Base-by-base conservation (phyloP, 2,797 vertebrate genomes). In the Margarornis squamiger region DNA sequence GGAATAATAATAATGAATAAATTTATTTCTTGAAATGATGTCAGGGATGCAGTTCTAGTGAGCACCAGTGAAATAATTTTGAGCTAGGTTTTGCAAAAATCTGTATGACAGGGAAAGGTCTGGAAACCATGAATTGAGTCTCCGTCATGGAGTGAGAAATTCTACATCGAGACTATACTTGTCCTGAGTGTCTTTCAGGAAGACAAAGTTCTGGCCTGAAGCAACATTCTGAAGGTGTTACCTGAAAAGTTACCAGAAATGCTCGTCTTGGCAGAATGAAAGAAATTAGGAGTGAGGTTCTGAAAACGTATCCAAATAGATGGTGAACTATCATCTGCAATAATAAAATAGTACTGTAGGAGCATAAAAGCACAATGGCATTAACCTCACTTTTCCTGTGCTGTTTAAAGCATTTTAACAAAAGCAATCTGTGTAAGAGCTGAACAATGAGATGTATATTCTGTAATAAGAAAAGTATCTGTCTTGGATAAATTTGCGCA, bases 21-120 rank as follows among this genome's bases (percentile, higher is more conserved):
- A 90, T 54, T 58, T 38, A 52, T 38, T 74, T 77, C 9, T n/a
- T 65, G 7, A 68, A 68, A 17, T 71, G 26, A 7, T 49, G 4
- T 45, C 22, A 16, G 29, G 22, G 13, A 55, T 17, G 11, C 18
- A 20, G 30, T 54, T 91, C 24, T 71, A 49, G 41, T 36, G 24
- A 75, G 57, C 20, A 61, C 12, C 3, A 68, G 29, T 46, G 30
- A 73, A 93, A 68, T 52, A 34, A 26, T 51, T 49, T 55, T 71
- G 45, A 73, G 10, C 6, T 19, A 3, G 14, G 3, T 70, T 70
- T 77, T 86, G 52, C 26, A 55, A 39, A 46, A 45, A n/a, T 43
- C 11, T 26, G 0, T 62, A 2, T 62, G 8, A 11, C 2, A 45
- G 20, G 8, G 17, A 49, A 41, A 20, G 23, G 10, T 81, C 29